Evolutionary conservation across 2,797 vertebrate genomes (phyloP).

Genomic region (Pogonophryne albipinna): DNA sequence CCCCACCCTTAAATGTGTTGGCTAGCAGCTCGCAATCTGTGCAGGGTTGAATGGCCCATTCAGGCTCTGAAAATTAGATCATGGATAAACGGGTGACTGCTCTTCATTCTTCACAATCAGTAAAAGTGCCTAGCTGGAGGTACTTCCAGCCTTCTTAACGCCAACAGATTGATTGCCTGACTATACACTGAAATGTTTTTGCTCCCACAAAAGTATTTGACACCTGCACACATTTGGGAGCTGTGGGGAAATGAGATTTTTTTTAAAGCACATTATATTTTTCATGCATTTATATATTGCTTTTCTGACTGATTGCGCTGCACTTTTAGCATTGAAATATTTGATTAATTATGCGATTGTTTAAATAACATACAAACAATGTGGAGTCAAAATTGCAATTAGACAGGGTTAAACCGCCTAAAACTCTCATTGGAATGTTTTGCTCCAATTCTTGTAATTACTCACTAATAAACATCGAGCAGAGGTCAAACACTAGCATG

Average conservation of each 20-base stretch:
- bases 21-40: constrained; percentile 32
- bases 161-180: constrained; percentile 52
- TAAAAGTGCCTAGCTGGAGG: constrained; percentile 31
- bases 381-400: constrained; percentile 39
- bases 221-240: constrained; percentile 48
- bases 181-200: constrained; percentile 37
- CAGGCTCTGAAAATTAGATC: constrained; percentile 46
- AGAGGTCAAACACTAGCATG: constrained; percentile 41
- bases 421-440: constrained; percentile 45
- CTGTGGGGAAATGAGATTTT: constrained; percentile 43
- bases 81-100: constrained; percentile 46
- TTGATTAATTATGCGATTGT: constrained; percentile 60
- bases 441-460: constrained; percentile 41
- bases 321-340: constrained; percentile 29
- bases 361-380: constrained; percentile 43
- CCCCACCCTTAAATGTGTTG: constrained; percentile 50
- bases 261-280: constrained; percentile 23
- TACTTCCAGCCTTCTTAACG: constrained; percentile 21
- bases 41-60: constrained; percentile 49
- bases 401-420: constrained; percentile 24
- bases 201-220: constrained; percentile 36
- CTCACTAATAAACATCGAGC: constrained; percentile 46
- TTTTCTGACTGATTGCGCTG: constrained; percentile 40
- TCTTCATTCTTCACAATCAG: constrained; percentile 50
- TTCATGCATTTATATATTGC: constrained; percentile 24